phyloP scores from a whole-genome alignment of 23 tunicate genomes.

The Trididemnum clinides region DNA sequence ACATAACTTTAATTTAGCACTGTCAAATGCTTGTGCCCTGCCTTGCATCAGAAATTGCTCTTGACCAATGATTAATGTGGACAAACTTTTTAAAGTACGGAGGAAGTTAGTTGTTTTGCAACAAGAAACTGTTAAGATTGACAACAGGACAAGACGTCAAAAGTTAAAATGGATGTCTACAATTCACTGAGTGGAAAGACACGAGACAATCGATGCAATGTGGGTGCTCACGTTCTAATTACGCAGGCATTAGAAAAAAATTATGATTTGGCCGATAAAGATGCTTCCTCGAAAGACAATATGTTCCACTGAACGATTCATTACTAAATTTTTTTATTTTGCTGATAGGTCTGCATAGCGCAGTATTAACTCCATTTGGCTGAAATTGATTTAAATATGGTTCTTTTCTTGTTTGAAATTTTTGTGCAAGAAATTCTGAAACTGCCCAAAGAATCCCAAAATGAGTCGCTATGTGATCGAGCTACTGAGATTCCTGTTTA shows the following conservation, averaged over 20 bases:
- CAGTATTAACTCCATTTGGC: neutral
- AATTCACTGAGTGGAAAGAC: neutral
- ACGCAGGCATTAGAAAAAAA: neutral
- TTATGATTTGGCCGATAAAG: neutral
- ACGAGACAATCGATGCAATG: neutral
- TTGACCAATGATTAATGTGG: neutral
- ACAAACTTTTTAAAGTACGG: neutral
- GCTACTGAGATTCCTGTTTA: neutral
- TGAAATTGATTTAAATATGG: neutral
- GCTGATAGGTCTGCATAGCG: neutral
- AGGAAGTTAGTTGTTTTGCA: neutral
- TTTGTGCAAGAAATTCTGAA: neutral
- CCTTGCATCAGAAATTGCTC: neutral
- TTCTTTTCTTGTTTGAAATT: neutral
- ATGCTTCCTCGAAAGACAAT: neutral
- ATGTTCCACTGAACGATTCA: neutral
- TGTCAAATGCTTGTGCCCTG: neutral
- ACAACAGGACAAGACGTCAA: neutral
- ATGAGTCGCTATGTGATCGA: neutral
- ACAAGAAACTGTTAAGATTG: neutral
- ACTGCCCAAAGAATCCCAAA: neutral
- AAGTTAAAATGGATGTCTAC: neutral
- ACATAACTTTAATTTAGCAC: neutral
- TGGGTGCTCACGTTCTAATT: neutral
- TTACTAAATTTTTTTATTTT: neutral